A percentile compares a stretch with the other conserved stretches of the same genome.
These are phyloP conservation scores for Cephalophus harveyi DNA, from an alignment of 2,113 vertebrate species.

Conservation along the genomic window DNA sequence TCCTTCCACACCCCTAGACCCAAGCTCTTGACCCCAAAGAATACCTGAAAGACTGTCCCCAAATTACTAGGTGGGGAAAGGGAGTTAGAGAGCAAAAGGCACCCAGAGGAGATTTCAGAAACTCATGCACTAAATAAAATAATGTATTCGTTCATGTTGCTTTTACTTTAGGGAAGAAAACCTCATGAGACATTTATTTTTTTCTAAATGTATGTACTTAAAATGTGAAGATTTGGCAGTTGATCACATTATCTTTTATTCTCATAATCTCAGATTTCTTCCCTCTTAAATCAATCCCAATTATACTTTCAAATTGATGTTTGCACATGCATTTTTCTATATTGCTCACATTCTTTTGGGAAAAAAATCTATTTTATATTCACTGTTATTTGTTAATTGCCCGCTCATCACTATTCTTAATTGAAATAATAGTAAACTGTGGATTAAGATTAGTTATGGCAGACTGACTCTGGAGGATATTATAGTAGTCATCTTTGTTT, in stretches of 20 bases:
- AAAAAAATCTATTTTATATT: neutral
- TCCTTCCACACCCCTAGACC: neutral
- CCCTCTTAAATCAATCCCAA: neutral
- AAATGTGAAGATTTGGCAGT: neutral
- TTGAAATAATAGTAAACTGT: neutral
- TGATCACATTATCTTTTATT: neutral
- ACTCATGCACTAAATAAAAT: neutral
- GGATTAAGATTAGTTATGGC: neutral
- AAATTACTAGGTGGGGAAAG: neutral
- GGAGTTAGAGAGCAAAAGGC: rapidly evolving
- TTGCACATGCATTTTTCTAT: neutral
- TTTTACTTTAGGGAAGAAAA: neutral
- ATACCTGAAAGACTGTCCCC: neutral
- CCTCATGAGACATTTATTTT: neutral
- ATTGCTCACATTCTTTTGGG: rapidly evolving
- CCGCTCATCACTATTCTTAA: neutral
- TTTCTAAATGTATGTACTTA: neutral
- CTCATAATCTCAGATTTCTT: neutral
- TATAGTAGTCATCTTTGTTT: neutral
- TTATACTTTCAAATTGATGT: neutral
- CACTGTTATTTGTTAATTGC: neutral
- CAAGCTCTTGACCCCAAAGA: neutral
- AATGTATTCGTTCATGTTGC: neutral
- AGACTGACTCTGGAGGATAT: neutral
- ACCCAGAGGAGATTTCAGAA: neutral